Conservation (phyloP, 2,113 vertebrate genomes). For the Bambusicola thoracicus region DNA sequence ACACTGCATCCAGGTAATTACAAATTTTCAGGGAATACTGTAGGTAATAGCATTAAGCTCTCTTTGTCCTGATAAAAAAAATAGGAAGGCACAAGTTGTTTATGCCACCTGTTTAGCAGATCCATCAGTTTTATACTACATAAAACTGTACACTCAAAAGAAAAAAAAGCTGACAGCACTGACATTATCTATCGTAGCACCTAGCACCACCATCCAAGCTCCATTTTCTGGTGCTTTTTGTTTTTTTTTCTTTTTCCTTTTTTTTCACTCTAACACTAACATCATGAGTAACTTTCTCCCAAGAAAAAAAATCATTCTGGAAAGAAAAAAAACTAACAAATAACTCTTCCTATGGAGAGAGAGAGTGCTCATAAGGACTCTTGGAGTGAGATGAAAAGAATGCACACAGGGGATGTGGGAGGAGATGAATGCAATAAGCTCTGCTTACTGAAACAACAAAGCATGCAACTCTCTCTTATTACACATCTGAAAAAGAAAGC, state of each 20-base stretch:
- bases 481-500: slow-evolving; percentile 60
- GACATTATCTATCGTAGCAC: neutral
- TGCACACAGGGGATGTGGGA: neutral
- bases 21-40: neutral
- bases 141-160: neutral
- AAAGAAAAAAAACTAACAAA: neutral
- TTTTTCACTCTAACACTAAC: fast-evolving
- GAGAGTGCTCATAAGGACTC: neutral
- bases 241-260: too few species aligned
- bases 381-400: slow-evolving; percentile 3
- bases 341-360: neutral
- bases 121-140: neutral
- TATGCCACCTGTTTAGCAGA: slow-evolving; percentile 32
- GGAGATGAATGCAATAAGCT: slow-evolving; percentile 36
- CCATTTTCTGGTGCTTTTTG: too few species aligned
- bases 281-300: neutral
- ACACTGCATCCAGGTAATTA: neutral
- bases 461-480: slow-evolving; percentile 33
- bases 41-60: neutral
- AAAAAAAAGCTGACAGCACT: neutral
- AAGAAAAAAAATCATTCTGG: neutral
- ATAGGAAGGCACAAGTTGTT: neutral
- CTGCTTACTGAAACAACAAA: slow-evolving; percentile 36
- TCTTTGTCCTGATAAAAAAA: slow-evolving; percentile 26
- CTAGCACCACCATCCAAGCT: neutral